These are phyloP conservation scores for Drosophila rubida DNA, from an alignment of 2,888 invertebrate species.

Conservation along the genomic window DNA sequence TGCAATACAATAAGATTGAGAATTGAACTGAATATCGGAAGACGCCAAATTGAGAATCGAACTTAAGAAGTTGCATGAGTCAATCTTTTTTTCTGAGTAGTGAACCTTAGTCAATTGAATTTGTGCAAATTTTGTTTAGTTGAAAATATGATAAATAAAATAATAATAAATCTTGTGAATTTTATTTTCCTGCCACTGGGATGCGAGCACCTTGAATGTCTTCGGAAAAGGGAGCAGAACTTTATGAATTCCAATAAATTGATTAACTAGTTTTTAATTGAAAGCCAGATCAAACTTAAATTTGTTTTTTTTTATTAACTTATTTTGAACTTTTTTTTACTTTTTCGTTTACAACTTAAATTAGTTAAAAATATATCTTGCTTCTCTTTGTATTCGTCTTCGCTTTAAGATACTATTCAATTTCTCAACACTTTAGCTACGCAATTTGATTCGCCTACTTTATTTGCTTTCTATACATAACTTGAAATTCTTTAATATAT, in stretches of 20 bases:
- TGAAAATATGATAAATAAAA: constrained; percentile 61
- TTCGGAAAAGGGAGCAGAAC: no score
- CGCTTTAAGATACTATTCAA: constrained; percentile 42
- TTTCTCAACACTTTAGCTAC: constrained; percentile 59
- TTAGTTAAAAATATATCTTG: constrained; percentile 66
- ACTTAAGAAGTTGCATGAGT: constrained; percentile 35
- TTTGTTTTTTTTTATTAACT: constrained; percentile 41
- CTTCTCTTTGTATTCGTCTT: constrained; percentile 30
- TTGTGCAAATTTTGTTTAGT: constrained; percentile 68
- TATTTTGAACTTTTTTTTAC: constrained; percentile 40
- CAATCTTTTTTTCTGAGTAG: constrained; percentile 50
- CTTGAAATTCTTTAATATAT: constrained; percentile 36
- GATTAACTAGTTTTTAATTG: background rate
- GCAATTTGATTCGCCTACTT: constrained; percentile 60
- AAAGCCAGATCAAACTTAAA: background rate
- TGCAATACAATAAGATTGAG: background rate
- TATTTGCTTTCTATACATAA: constrained; percentile 37
- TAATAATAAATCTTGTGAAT: constrained; percentile 43
- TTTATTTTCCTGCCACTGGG: background rate
- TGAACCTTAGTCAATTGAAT: constrained; percentile 60
- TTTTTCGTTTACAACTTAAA: constrained; percentile 59
- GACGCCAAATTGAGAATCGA: constrained; percentile 25
- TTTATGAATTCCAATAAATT: background rate
- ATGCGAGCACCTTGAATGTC: background rate
- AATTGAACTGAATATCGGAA: constrained; percentile 43